Evolutionary conservation across 2,113 vertebrate genomes (phyloP).

Genomic region (Nipponia nippon): DNA sequence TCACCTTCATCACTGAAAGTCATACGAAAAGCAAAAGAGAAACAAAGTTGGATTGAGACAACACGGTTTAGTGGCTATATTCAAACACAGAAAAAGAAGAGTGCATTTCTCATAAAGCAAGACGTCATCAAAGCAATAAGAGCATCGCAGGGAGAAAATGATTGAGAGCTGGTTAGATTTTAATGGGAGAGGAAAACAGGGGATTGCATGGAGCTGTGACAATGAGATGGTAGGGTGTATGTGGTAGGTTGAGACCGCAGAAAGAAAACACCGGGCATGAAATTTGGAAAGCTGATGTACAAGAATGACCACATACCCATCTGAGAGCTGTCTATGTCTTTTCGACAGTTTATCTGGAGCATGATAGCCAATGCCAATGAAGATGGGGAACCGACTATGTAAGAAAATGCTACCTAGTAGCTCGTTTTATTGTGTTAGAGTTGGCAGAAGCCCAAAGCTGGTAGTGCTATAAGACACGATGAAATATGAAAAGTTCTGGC

Average conservation of each 20-base stretch:
- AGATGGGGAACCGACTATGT: background rate
- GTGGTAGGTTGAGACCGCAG: background rate
- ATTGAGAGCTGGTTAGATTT: background rate
- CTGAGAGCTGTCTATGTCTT: background rate
- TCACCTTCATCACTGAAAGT: background rate
- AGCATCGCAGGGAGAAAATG: background rate
- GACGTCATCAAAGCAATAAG: background rate
- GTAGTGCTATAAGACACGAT: background rate
- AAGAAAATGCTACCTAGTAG: background rate
- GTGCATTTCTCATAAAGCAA: background rate
- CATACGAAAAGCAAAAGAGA: background rate
- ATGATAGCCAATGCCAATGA: background rate
- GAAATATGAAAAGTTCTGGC: constrained; percentile 24
- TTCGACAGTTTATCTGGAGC: background rate
- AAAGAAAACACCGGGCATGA: background rate
- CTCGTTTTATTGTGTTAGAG: background rate
- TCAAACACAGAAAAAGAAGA: background rate
- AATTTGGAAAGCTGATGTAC: background rate
- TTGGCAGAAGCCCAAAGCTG: background rate
- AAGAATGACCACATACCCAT: background rate
- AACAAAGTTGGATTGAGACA: background rate
- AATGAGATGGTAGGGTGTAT: background rate
- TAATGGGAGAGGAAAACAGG: background rate
- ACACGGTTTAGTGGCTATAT: background rate
- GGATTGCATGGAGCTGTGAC: background rate